Base-by-base conservation (phyloP, 2,888 invertebrate species). In the Drosophila kanekoi region DNA sequence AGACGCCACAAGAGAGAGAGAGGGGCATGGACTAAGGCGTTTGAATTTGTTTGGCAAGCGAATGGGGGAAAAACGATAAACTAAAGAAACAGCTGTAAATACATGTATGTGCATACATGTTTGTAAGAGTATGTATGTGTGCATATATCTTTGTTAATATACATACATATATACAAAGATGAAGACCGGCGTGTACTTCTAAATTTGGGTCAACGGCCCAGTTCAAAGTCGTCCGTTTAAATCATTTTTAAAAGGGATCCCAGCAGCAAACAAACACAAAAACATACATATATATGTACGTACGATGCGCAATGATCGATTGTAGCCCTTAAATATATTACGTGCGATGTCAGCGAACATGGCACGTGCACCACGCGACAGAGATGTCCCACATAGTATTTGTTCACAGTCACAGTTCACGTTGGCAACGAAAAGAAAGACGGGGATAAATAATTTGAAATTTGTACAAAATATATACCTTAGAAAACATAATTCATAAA, bases 161-260 rank as follows among this genome's bases (percentile, higher is more conserved):
- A 28, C 33, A 53, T 47, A 18, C 37, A n/a, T 14, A 28, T 37
- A 53, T 47, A 18, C 37, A n/a, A n/a, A n/a, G 43, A 44, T 32
- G 33, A 52, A 47, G 23, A 11, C 28, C 33, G 20, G 28, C 38
- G 37, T 28, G 47, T 48, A 62, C 48, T 60, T 33, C 14, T 44
- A 32, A 58, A 78, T 79, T 72, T 86, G 63, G 89, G 86, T 90
- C 89, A 90, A 81, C 51, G 85, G 62, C 84, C 87, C 67, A 77
- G 61, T 84, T 87, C 84, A 88, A 90, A 83, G 79, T 71, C 82
- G 62, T 32, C 16, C 23, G 16, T 43, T 58, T 33, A 52, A 40
- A 35, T 35, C 23, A 51, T 44, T 51, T 37, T 53, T 18, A 18
- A 48, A 61, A 62, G 53, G 59, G 59, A 11, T 8, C 4, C 20